Conservation (phyloP, 2,888 invertebrate species). For the Therioaphis trifolii region DNA sequence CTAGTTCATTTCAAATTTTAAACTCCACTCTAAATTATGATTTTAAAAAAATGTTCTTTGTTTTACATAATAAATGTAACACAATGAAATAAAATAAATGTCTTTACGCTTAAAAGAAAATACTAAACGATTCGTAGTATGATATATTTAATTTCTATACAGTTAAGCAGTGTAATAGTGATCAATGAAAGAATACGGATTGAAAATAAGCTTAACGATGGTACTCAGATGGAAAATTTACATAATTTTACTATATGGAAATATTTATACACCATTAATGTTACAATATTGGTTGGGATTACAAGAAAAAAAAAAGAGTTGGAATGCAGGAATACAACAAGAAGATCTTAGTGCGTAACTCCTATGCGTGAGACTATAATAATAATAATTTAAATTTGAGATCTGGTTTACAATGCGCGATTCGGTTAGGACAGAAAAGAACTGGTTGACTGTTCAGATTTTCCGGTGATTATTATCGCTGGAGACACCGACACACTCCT, state of each 20-base stretch:
- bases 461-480: background rate
- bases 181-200: too few relatives aligned
- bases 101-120: too few relatives aligned
- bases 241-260: background rate
- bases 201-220: too few relatives aligned
- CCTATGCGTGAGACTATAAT: background rate
- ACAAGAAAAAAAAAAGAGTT: background rate
- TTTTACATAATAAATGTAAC: too few relatives aligned
- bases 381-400: background rate
- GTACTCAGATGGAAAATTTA: background rate
- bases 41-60: too few relatives aligned
- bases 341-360: background rate
- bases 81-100: too few relatives aligned
- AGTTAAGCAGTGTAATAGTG: too few relatives aligned
- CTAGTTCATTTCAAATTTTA: too few relatives aligned
- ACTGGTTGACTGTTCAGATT: background rate
- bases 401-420: background rate
- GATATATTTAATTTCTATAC: too few relatives aligned
- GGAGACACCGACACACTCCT: background rate
- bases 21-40: too few relatives aligned
- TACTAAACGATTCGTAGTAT: too few relatives aligned
- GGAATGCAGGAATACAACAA: slow-evolving; percentile 12
- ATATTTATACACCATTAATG: slow-evolving; percentile 1
- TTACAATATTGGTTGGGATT: background rate
- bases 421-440: background rate